Percentiles rank a stretch among this genome's conserved stretches.
These are phyloP conservation scores for Tinea trinotella DNA, from an alignment of 2,888 invertebrate species.

Conservation along the genomic window DNA sequence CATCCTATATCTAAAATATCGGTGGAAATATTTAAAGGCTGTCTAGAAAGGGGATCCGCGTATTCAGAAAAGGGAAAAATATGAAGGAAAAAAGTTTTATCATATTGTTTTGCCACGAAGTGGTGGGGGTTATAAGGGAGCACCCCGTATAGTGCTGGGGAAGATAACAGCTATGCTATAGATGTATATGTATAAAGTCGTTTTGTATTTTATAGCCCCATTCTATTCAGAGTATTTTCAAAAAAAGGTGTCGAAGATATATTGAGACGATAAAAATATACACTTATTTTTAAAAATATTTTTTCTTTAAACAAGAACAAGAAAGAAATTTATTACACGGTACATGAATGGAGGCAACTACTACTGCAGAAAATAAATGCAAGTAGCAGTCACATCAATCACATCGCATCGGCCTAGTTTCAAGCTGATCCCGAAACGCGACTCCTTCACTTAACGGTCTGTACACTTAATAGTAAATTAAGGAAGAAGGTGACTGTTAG, in stretches of 20 bases:
- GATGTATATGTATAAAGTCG: conserved; percentile 36
- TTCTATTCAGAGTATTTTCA: conserved; percentile 34
- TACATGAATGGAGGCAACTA: too few species aligned
- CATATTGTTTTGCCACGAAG: conserved; percentile 70
- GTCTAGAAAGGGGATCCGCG: conserved; percentile 50
- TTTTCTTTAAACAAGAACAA: too few species aligned
- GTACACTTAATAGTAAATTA: too few species aligned
- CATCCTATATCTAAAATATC: conserved; percentile 43
- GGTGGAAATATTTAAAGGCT: conserved; percentile 43
- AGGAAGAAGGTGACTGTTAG: too few species aligned
- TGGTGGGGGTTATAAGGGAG: conserved; percentile 36
- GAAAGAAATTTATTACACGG: too few species aligned
- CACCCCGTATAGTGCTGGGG: conserved; percentile 50
- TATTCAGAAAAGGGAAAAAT: conserved; percentile 67
- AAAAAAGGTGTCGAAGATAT: conserved; percentile 14
- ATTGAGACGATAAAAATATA: conserved; percentile 5
- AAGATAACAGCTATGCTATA: conserved; percentile 29
- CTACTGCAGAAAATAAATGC: too few species aligned
- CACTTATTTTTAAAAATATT: neutral
- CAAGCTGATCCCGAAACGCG: too few species aligned
- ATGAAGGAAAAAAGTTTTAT: conserved; percentile 67
- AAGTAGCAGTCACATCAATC: too few species aligned
- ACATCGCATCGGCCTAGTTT: too few species aligned
- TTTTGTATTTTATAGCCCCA: conserved; percentile 50
- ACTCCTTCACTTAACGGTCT: too few species aligned